Conservation (phyloP, 1,140 invertebrate species). For the Asobara japonica region DNA sequence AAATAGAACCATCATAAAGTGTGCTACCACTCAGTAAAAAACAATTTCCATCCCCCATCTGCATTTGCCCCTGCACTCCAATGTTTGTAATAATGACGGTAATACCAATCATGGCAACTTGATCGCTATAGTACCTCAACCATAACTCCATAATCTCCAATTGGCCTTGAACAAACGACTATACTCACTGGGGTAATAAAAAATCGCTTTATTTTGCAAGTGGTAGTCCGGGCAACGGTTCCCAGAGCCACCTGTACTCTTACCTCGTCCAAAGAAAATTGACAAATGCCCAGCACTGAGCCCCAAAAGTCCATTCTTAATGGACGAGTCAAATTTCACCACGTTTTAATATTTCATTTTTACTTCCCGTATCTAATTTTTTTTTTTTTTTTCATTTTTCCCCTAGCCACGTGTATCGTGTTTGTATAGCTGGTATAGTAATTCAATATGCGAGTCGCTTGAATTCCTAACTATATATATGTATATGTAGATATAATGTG, state of each 20-base stretch:
- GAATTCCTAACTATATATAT: not conserved
- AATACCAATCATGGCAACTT: no score
- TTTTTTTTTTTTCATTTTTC: not conserved
- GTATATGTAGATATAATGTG: not conserved
- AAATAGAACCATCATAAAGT: no score
- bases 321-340: not conserved
- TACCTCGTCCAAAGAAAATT: not conserved
- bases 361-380: not conserved
- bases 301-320: not conserved
- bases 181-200: not conserved
- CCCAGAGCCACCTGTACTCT: not conserved
- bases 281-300: not conserved
- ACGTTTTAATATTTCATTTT: not conserved
- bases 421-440: not conserved
- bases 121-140: no score
- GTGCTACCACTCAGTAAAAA: no score
- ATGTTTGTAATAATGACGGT: no score
- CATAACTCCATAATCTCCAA: not conserved
- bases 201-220: conserved; percentile 10
- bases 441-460: not conserved
- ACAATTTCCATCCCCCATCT: no score
- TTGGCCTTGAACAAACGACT: not conserved
- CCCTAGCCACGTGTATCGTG: not conserved
- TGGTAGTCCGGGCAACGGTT: not conserved
- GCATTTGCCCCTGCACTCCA: no score